Evolutionary conservation across 2,113 vertebrate genomes (phyloP).

Genomic region (human): DNA sequence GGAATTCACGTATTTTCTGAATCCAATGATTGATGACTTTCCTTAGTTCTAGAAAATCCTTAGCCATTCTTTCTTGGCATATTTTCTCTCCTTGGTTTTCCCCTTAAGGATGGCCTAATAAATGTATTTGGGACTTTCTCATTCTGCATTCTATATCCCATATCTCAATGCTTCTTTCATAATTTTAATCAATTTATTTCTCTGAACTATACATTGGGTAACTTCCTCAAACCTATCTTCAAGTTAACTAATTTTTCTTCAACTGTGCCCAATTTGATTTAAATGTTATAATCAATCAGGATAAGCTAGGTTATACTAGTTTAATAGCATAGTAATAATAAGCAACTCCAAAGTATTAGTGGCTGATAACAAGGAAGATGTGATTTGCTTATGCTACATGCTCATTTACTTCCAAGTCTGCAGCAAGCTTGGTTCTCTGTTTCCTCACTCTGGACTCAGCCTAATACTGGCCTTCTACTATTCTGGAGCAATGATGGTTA

Average conservation of each 20-base stretch:
- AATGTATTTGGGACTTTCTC: neutral
- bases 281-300: neutral
- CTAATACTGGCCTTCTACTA: neutral
- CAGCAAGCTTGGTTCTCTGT: neutral
- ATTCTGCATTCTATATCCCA: neutral
- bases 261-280: neutral
- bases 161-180: neutral
- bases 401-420: neutral
- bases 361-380: neutral
- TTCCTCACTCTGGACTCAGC: neutral
- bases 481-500: neutral
- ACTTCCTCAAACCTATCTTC: neutral
- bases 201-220: neutral
- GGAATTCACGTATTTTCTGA: neutral
- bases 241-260: neutral
- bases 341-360: neutral
- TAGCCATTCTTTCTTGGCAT: neutral
- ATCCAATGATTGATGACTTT: neutral
- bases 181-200: neutral
- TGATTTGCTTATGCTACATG: neutral
- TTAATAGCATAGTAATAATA: neutral
- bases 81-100: neutral
- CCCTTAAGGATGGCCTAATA: neutral
- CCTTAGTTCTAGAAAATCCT: constrained; percentile 15
- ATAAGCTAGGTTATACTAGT: neutral